Base-by-base conservation (phyloP, 2,888 invertebrate species). In the Himalopsyche tibetana region DNA sequence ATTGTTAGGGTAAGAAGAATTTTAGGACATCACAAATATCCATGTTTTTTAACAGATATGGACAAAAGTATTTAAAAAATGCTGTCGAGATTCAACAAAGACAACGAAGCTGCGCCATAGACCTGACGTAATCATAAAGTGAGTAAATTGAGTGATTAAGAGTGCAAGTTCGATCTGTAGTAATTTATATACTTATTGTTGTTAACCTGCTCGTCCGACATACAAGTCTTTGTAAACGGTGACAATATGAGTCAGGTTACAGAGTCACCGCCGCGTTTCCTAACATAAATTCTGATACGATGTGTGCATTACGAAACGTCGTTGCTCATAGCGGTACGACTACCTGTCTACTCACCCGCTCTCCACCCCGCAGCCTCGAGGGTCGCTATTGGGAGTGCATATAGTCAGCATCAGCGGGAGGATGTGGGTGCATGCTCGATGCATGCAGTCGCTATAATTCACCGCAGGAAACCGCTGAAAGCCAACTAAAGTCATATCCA, bases 271-370 rank as follows among this genome's bases (percentile, higher is more conserved):
- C 63, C 63, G 63, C 63, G 63, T 19, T 63, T 63, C 63, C 63
- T 63, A 63, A 63, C 63, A 63, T 63, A 63, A 63, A 63, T 63
- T 63, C 63, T 63, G 63, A 63, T 63, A 63, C 63, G 63, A 63
- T 63, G 63, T 63, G 63, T 63, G 19, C 63, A 63, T 63, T 63
- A 63, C 63, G 63, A 63, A 63, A 19, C 63, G 63, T 63, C 63
- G 63, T 63, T 63, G 63, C 63, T 63, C 63, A 63, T 63, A 63
- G 63, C 63, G 8, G 63, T n/a, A 4, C n/a, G 15, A 63, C 63
- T 63, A 63, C 63, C 63, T 63, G 63, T 63, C 63, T 28, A 63
- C 63, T 28, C 63, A 11, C 63, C 63, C 63, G 9, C 28, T 9
- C 63, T 19, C 63, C 63, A 28, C 63, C 63, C 63, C 8, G 19